phyloP scores from a whole-genome alignment of 2,797 vertebrate species.

The Halcyon badia region DNA sequence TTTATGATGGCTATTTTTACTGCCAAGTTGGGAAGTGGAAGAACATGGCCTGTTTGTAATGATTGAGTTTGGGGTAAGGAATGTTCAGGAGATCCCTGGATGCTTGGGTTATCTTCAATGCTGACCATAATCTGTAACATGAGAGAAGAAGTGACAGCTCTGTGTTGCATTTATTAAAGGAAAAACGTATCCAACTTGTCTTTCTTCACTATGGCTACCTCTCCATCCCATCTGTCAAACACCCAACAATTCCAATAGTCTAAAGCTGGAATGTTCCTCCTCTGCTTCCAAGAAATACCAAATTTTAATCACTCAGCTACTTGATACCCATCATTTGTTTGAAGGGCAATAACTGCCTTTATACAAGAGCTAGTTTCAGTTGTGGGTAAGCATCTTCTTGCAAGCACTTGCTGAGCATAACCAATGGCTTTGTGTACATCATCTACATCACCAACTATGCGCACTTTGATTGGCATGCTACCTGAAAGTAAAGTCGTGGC shows the following conservation, averaged over 20 bases:
- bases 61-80: neutral
- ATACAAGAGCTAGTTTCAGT: neutral
- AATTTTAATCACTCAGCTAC: neutral
- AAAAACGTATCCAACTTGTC: neutral
- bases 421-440: neutral
- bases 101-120: neutral
- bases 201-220: neutral
- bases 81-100: neutral
- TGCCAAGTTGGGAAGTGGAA: neutral
- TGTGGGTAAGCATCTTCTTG: neutral
- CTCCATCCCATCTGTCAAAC: neutral
- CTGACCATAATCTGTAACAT: neutral
- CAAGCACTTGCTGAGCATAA: neutral
- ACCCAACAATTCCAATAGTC: neutral
- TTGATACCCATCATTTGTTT: neutral
- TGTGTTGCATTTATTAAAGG: neutral
- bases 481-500: neutral
- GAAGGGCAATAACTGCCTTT: neutral
- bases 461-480: neutral
- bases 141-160: neutral
- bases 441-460: neutral
- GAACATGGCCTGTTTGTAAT: neutral
- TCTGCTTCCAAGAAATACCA: neutral
- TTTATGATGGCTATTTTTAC: neutral
- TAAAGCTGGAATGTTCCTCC: fast-evolving